Conservation (phyloP, 2,113 vertebrate genomes). For the Pseudorhombus dupliciocellatus region DNA sequence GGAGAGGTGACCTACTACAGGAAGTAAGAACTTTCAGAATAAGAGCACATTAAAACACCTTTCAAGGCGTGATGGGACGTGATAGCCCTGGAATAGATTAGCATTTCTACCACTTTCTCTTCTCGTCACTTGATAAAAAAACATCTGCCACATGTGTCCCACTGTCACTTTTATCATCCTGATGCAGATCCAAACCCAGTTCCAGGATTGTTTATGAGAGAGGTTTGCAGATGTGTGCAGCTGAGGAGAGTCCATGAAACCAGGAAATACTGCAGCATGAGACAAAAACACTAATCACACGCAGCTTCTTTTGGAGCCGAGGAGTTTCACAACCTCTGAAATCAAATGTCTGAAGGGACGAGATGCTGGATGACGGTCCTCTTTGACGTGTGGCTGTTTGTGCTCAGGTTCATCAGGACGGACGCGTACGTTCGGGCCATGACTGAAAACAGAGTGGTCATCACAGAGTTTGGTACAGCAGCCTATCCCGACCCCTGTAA, state of each 20-base stretch:
- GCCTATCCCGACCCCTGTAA: slow-evolving; percentile 98
- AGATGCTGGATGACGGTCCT: too few species aligned
- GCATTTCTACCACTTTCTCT: neutral
- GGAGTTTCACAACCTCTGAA: too few species aligned
- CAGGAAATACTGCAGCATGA: slow-evolving; percentile 3
- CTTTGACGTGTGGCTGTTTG: neutral
- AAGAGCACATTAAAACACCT: neutral
- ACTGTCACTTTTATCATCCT: neutral
- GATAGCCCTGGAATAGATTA: neutral
- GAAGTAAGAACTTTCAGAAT: slow-evolving; percentile 78
- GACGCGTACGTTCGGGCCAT: slow-evolving; percentile 93
- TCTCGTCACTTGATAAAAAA: neutral
- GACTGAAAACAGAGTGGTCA: slow-evolving; percentile 93
- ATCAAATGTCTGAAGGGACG: too few species aligned
- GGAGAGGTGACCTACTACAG: slow-evolving; percentile 92
- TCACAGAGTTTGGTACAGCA: slow-evolving; percentile 95
- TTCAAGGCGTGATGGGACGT: too few species aligned
- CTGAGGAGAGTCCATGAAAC: neutral
- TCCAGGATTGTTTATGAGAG: neutral
- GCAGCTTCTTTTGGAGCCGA: neutral
- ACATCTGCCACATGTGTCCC: neutral
- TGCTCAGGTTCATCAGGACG: slow-evolving; percentile 86
- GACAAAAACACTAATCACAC: neutral
- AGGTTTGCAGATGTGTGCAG: neutral
- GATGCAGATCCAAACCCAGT: neutral